These are phyloP conservation scores for Aegithalos caudatus DNA, from an alignment of 2,113 vertebrate genomes.

Conservation along the genomic window DNA sequence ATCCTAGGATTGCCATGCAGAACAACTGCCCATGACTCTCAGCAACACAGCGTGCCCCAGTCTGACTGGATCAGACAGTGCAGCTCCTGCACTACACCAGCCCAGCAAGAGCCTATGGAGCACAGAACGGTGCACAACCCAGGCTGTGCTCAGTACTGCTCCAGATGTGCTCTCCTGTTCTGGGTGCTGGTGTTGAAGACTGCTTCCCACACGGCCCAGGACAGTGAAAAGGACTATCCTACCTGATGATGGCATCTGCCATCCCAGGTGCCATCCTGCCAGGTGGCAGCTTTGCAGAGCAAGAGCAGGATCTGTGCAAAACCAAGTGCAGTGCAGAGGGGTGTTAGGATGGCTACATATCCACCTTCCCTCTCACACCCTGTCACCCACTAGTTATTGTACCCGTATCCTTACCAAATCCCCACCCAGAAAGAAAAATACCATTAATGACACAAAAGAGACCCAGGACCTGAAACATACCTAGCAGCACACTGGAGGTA, in stretches of 20 bases:
- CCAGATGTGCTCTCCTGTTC: fast-evolving
- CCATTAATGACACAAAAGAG: background rate
- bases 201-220: background rate
- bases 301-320: background rate
- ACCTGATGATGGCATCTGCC: background rate
- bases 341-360: background rate
- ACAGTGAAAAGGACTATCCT: background rate
- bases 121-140: background rate
- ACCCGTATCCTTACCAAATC: background rate
- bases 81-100: background rate
- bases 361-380: background rate
- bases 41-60: background rate
- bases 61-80: background rate
- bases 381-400: background rate
- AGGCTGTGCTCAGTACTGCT: background rate
- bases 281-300: background rate
- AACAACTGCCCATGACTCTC: background rate
- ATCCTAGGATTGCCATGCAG: fast-evolving
- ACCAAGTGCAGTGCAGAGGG: fast-evolving
- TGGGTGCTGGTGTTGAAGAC: no score
- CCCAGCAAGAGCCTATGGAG: background rate
- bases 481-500: background rate
- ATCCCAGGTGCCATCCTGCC: background rate
- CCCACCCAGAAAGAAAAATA: background rate
- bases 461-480: background rate